A percentile compares a stretch with the other conserved stretches of the same genome.
These are phyloP conservation scores for Melieria omissa DNA, from an alignment of 2,888 invertebrate genomes.

Conservation along the genomic window DNA sequence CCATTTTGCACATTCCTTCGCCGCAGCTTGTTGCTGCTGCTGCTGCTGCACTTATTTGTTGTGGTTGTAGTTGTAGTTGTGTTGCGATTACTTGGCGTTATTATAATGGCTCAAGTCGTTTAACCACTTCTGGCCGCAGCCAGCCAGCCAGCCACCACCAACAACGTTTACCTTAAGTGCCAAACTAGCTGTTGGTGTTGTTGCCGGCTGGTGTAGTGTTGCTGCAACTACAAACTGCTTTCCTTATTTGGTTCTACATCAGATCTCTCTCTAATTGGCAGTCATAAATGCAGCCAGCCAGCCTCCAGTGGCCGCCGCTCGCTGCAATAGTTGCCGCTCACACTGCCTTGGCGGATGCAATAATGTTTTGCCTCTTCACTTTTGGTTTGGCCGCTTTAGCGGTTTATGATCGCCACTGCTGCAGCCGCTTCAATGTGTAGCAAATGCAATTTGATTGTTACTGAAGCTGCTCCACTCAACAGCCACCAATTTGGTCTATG, in stretches of 20 bases:
- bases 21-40: neutral
- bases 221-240: neutral
- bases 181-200: neutral
- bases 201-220: neutral
- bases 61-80: slow-evolving; percentile 4
- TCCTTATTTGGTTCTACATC: slow-evolving; percentile 3
- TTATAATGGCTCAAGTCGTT: neutral
- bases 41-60: neutral
- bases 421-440: too few relatives aligned
- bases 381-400: too few relatives aligned
- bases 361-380: neutral
- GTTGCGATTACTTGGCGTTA: neutral
- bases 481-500: too few relatives aligned
- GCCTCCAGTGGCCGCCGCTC: neutral
- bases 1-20: neutral
- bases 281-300: neutral
- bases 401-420: too few relatives aligned
- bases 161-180: neutral
- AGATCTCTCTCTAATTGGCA: neutral
- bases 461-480: too few relatives aligned
- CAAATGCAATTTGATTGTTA: too few relatives aligned
- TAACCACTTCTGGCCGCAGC: neutral
- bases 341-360: neutral
- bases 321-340: too few relatives aligned
- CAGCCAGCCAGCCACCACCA: too few relatives aligned